These are phyloP conservation scores for Moxostoma hubbsi DNA, from an alignment of 2,797 vertebrate species.

Conservation along the genomic window DNA sequence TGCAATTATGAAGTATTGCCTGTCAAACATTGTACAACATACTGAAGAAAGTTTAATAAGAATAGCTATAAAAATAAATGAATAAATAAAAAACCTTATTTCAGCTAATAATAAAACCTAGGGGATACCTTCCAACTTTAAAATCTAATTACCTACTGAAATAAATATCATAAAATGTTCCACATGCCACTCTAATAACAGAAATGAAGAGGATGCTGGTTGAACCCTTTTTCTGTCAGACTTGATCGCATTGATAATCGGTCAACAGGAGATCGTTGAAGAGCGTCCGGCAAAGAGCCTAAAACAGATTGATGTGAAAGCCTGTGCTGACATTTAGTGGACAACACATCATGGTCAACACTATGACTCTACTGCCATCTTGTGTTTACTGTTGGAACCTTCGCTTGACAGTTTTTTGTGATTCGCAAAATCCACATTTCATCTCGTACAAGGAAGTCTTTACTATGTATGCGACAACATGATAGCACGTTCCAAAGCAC, in stretches of 20 bases:
- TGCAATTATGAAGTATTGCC: neutral
- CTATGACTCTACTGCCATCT: constrained; percentile 44
- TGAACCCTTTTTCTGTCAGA: neutral
- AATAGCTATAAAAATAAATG: neutral
- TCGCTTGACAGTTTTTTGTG: neutral
- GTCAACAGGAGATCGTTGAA: neutral
- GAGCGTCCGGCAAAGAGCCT: neutral
- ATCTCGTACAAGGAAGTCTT: too few species aligned
- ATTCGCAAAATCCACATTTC: neutral
- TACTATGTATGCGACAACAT: neutral
- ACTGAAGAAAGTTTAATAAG: neutral
- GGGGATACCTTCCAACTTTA: neutral
- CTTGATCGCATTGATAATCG: neutral
- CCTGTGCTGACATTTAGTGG: constrained; percentile 49
- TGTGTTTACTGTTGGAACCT: constrained; percentile 18
- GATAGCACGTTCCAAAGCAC: too few species aligned
- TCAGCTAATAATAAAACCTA: neutral
- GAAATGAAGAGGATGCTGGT: neutral
- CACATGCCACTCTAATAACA: neutral
- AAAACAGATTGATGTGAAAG: neutral
- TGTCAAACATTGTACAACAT: constrained; percentile 6
- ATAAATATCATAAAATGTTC: neutral
- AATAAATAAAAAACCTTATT: neutral
- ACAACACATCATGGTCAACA: neutral
- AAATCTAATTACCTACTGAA: neutral